Percentiles rank a stretch among this genome's conserved stretches.
Conservation (phyloP, 2,888 invertebrate species). For the Piscicola geometra region DNA sequence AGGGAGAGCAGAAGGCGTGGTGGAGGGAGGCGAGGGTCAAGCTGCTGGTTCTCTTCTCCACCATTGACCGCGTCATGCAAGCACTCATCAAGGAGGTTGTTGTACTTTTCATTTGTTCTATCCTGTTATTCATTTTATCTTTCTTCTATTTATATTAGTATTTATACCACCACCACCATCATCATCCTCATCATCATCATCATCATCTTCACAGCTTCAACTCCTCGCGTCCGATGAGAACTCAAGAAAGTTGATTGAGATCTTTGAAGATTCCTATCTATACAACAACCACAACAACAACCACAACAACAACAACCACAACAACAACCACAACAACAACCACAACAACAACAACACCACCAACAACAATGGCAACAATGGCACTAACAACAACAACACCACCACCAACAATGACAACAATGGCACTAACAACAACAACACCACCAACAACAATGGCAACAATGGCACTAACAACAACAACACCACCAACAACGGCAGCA, state of each 20-base stretch:
- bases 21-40: background rate
- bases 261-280: background rate
- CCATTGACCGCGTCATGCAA: background rate
- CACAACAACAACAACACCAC: too few relatives aligned
- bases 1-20: background rate
- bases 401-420: too few relatives aligned
- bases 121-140: too few relatives aligned
- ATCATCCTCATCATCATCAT: slow-evolving; percentile 4
- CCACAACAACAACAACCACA: background rate
- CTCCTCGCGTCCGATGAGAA: background rate
- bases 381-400: too few relatives aligned
- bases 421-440: too few relatives aligned
- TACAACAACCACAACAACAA: background rate
- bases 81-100: background rate
- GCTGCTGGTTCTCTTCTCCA: background rate
- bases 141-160: too few relatives aligned
- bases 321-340: too few relatives aligned
- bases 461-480: too few relatives aligned
- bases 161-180: background rate
- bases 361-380: too few relatives aligned
- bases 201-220: slow-evolving; percentile 1
- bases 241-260: background rate
- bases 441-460: too few relatives aligned
- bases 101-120: too few relatives aligned
- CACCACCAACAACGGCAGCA: too few relatives aligned